A percentile compares a stretch with the other conserved stretches of the same genome.
Evolutionary conservation across 2,113 vertebrate species (phyloP).

Genomic region (cattle (Bos taurus)): ARS-UCD2.0 NC_037349.1:5773001-5773500

Average conservation of each 20-base stretch:
- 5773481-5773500: neutral
- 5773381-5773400: neutral
- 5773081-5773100: slow-evolving; percentile 3
- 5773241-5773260: neutral
- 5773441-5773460: neutral
- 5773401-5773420: neutral
- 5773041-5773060: neutral
- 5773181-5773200: neutral
- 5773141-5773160: slow-evolving; percentile 15
- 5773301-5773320: neutral
- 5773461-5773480: neutral
- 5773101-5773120: slow-evolving; percentile 52
- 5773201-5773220: neutral
- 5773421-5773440: neutral
- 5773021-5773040: neutral
- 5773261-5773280: neutral
- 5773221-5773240: neutral
- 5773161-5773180: neutral
- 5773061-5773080: neutral
- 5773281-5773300: neutral
- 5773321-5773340: neutral
- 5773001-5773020: neutral
- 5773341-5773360: neutral
- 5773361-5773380: neutral
- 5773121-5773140: slow-evolving; percentile 22